Conservation (phyloP, 2,113 vertebrate species). For the Pluvialis apricaria region DNA sequence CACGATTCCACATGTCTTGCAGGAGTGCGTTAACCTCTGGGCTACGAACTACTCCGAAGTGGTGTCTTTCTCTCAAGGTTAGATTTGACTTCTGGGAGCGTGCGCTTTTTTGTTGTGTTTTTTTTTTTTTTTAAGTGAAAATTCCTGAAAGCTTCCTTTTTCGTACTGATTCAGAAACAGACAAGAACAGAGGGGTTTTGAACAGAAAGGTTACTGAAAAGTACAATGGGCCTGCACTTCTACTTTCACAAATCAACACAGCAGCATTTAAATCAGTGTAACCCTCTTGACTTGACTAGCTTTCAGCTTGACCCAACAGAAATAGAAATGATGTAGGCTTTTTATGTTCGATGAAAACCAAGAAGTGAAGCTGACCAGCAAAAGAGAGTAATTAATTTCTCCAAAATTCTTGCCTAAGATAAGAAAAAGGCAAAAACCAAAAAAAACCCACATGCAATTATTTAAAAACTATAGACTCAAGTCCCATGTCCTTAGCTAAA, state of each 20-base stretch:
- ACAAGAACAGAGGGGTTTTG: neutral
- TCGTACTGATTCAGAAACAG: neutral
- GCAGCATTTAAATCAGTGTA: neutral
- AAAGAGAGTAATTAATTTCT: neutral
- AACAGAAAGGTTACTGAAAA: neutral
- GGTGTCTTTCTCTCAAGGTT: neutral
- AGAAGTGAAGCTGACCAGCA: neutral
- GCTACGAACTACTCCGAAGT: neutral
- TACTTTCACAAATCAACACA: neutral
- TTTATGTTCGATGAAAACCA: neutral
- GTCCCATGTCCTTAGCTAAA: neutral
- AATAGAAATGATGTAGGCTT: neutral
- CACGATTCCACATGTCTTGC: neutral
- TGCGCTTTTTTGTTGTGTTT: neutral
- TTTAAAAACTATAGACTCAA: neutral
- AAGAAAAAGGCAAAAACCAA: neutral
- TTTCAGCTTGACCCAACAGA: neutral
- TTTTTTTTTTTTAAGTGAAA: neutral
- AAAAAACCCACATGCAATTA: neutral
- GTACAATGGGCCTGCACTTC: neutral
- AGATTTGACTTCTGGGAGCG: neutral
- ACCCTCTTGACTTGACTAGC: neutral
- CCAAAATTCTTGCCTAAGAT: neutral
- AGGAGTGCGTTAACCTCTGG: neutral
- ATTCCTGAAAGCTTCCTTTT: conserved; percentile 3